Evolutionary conservation across 2,888 invertebrate species (phyloP).

Genomic region (Glaucopsyche alexis): DNA sequence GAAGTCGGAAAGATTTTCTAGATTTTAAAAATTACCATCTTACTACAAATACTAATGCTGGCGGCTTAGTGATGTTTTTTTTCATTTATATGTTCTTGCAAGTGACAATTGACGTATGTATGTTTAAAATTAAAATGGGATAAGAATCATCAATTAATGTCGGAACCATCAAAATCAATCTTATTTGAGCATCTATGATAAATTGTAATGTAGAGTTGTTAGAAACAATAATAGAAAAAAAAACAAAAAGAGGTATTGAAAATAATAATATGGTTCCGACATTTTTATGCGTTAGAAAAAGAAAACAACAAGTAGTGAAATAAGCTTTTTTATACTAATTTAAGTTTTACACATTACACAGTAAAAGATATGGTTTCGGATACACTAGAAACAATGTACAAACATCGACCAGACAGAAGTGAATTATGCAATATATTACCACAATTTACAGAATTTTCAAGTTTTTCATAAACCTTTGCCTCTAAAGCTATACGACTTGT

Average conservation of each 20-base stretch:
- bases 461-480: conserved; percentile 49
- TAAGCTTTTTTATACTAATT: conserved; percentile 73
- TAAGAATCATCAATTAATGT: neutral
- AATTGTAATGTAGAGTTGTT: too few species aligned
- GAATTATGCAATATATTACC: neutral
- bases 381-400: conserved; percentile 51
- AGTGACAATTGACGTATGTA: too few species aligned
- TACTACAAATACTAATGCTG: too few species aligned
- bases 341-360: conserved; percentile 67
- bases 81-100: too few species aligned
- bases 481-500: conserved; percentile 59
- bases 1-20: too few species aligned
- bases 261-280: conserved; percentile 6
- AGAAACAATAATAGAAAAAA: too few species aligned
- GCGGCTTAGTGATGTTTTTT: too few species aligned
- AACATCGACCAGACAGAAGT: conserved; percentile 50
- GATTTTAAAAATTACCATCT: too few species aligned
- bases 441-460: conserved; percentile 49
- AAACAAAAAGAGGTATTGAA: too few species aligned
- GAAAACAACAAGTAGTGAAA: conserved; percentile 62
- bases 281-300: conserved; percentile 39
- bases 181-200: too few species aligned
- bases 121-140: too few species aligned
- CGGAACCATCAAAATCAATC: neutral
- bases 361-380: conserved; percentile 62